A percentile compares a stretch with the other conserved stretches of the same genome.
phyloP scores from a whole-genome alignment of 2,888 invertebrate genomes.

The Clusia tigrina region DNA sequence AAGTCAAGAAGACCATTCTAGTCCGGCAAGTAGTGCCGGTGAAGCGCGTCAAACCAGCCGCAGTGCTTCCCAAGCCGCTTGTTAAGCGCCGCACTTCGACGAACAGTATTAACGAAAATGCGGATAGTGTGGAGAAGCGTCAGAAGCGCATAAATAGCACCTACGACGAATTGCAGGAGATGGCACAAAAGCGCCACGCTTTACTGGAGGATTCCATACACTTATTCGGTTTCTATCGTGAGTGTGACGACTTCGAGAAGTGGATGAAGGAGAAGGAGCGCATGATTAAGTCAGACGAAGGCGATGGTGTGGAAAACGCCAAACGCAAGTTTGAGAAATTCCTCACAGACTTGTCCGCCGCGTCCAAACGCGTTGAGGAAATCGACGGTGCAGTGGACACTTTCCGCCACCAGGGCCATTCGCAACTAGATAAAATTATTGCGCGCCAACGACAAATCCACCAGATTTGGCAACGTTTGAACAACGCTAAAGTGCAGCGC shows the following conservation, averaged over 20 bases:
- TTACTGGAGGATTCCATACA: conserved; percentile 91
- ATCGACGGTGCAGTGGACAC: conserved; percentile 88
- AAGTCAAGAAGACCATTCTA: conserved; percentile 89
- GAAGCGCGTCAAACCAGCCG: conserved; percentile 68
- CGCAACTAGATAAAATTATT: conserved; percentile 82
- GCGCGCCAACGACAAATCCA: conserved; percentile 83
- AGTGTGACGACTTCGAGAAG: conserved; percentile 96
- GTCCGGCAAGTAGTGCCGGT: conserved; percentile 87
- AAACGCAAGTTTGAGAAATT: conserved; percentile 97
- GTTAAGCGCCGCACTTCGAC: conserved; percentile 62
- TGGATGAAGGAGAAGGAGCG: conserved; percentile 98
- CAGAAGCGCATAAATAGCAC: conserved; percentile 81
- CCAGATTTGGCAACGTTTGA: conserved; percentile 86
- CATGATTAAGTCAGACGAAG: conserved; percentile 80
- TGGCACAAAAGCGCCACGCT: conserved; percentile 81
- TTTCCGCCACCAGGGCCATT: conserved; percentile 84
- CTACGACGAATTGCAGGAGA: conserved; percentile 81
- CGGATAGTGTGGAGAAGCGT: conserved; percentile 80
- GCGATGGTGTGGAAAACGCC: conserved; percentile 90
- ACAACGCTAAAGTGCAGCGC: conserved; percentile 85
- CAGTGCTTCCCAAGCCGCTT: conserved; percentile 57
- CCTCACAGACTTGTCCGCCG: conserved; percentile 93
- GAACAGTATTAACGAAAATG: conserved; percentile 68
- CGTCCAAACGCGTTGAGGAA: conserved; percentile 87
- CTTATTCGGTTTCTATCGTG: conserved; percentile 91